phyloP scores from a whole-genome alignment of 2,113 vertebrate species.

The Chloebia gouldiae region DNA sequence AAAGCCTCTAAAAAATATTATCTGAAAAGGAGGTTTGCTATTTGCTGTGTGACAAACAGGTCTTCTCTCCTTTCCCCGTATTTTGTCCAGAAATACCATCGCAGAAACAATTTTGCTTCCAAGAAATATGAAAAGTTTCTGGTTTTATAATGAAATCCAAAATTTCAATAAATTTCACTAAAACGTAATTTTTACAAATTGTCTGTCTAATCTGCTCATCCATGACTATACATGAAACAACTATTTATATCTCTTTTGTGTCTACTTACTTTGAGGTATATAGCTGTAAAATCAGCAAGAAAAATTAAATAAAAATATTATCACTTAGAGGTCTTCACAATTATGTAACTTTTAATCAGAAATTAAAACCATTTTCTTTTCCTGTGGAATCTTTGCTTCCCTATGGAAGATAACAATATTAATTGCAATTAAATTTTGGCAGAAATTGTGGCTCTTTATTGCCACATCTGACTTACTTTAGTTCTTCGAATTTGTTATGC shows the following conservation, averaged over 20 bases:
- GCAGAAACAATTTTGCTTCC: background rate
- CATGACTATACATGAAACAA: accelerated
- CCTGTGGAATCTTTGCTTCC: background rate
- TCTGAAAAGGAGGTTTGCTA: background rate
- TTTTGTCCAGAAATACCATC: background rate
- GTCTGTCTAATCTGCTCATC: background rate
- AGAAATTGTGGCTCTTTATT: background rate
- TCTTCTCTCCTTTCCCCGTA: accelerated
- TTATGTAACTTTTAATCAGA: background rate
- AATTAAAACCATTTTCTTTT: background rate
- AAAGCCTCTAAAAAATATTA: background rate
- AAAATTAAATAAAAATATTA: background rate
- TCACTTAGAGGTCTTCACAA: background rate
- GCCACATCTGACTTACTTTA: background rate
- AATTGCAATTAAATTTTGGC: background rate
- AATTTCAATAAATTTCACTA: background rate
- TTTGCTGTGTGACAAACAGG: background rate
- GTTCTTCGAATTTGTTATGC: background rate
- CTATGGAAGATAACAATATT: background rate
- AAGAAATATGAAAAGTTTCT: background rate
- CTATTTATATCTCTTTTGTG: background rate
- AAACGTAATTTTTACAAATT: background rate
- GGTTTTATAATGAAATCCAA: background rate
- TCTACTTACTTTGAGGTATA: background rate
- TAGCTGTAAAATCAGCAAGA: background rate